Evolutionary conservation across 2,113 vertebrate genomes (phyloP).

Genomic region (Cynopterus brachyotis): DNA sequence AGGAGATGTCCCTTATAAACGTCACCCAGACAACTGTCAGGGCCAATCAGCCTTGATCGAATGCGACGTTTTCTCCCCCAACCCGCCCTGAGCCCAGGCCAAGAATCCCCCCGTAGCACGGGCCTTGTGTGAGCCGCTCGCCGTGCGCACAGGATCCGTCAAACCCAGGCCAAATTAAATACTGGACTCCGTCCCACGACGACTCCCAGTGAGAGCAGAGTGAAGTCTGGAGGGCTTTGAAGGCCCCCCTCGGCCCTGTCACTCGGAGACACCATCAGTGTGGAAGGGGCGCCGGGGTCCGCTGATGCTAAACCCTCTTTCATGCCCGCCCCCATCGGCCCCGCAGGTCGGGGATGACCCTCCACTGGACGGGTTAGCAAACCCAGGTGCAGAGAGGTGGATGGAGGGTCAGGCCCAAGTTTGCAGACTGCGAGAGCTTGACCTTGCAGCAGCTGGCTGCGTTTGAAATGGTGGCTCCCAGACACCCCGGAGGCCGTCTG

Average conservation of each 20-base stretch:
- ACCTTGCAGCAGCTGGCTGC: neutral
- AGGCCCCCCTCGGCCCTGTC: conserved; percentile 3
- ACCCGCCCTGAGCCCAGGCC: conserved; percentile 59
- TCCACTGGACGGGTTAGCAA: neutral
- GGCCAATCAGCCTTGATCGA: conserved; percentile 76
- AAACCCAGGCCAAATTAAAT: conserved; percentile 75
- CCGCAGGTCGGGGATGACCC: neutral
- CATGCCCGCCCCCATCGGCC: neutral
- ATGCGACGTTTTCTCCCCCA: conserved; percentile 72
- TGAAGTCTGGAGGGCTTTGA: conserved; percentile 21
- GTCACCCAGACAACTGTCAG: conserved; percentile 79
- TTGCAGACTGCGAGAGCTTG: neutral
- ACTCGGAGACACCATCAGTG: neutral
- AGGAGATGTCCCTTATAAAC: conserved; percentile 80
- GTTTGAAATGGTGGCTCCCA: neutral
- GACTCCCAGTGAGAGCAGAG: conserved; percentile 62
- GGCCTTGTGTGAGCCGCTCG: conserved; percentile 34
- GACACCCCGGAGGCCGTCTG: neutral
- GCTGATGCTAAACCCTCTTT: neutral
- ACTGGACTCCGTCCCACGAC: conserved; percentile 62
- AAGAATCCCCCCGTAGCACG: conserved; percentile 65
- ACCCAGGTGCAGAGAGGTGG: neutral
- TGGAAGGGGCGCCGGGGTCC: neutral
- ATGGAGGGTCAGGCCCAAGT: neutral
- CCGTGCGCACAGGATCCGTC: conserved; percentile 35